Conservation (phyloP, 2,113 vertebrate species). For the Brachypodius melanocephalos region DNA sequence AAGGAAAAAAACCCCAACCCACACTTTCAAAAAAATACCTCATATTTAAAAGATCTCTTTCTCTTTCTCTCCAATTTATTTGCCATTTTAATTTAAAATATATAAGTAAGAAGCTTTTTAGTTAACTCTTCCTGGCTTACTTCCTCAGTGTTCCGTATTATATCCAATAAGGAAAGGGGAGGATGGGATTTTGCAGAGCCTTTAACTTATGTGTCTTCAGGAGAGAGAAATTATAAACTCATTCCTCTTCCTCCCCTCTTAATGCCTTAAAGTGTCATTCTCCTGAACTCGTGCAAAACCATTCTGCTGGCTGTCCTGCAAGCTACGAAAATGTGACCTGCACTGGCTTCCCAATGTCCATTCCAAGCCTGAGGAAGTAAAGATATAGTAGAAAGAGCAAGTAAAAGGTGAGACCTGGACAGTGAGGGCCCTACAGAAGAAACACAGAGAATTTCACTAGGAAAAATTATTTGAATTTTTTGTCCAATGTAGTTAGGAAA, state of each 20-base stretch:
- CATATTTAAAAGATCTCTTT: background rate
- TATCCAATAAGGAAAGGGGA: background rate
- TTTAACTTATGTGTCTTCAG: background rate
- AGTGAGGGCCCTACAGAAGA: background rate
- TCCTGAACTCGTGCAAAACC: background rate
- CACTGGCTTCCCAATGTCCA: background rate
- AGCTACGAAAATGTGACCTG: background rate
- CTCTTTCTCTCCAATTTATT: background rate
- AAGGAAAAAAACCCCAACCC: accelerated
- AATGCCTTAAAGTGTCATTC: background rate
- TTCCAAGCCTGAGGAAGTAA: background rate
- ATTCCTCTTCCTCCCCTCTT: background rate
- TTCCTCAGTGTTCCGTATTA: background rate
- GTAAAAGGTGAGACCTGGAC: background rate
- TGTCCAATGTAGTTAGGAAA: background rate
- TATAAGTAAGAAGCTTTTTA: background rate
- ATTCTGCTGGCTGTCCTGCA: background rate
- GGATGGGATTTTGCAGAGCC: background rate
- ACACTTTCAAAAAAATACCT: background rate
- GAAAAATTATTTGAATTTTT: background rate
- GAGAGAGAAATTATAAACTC: background rate
- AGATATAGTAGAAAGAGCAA: background rate
- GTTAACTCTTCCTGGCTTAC: background rate
- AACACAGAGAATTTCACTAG: background rate
- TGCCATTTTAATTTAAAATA: background rate